These are phyloP conservation scores for Argopecten irradians DNA, from an alignment of 1,140 invertebrate genomes.

Conservation along the genomic window DNA sequence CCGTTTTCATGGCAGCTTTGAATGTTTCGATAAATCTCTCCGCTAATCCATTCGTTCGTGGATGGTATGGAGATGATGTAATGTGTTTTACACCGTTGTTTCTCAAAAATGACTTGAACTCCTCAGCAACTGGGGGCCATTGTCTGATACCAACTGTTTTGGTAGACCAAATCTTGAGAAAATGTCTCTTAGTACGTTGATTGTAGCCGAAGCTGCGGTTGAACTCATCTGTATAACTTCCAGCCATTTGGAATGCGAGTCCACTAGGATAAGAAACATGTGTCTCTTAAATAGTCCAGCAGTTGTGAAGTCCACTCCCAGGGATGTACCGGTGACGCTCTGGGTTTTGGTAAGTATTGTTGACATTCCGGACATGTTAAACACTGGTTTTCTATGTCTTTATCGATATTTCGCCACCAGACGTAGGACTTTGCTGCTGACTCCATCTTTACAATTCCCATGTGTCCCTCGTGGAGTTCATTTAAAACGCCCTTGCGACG, in stretches of 20 bases:
- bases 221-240: constrained; percentile 75
- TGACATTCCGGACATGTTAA: constrained; percentile 58
- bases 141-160: constrained; percentile 46
- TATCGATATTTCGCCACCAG: constrained; percentile 78
- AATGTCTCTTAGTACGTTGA: constrained; percentile 34
- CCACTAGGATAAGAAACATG: constrained; percentile 76
- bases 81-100: too few species aligned
- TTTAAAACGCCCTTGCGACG: too few species aligned
- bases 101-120: too few species aligned
- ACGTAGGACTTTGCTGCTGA: constrained; percentile 77
- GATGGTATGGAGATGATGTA: too few species aligned
- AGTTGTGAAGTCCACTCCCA: constrained; percentile 69
- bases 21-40: too few species aligned
- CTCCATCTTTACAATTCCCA: constrained; percentile 79
- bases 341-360: constrained; percentile 55
- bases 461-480: constrained; percentile 77
- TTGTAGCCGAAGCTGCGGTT: constrained; percentile 39
- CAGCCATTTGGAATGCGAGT: constrained; percentile 77
- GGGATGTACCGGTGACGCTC: constrained; percentile 50
- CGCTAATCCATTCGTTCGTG: too few species aligned
- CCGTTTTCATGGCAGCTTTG: too few species aligned
- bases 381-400: constrained; percentile 68
- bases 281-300: constrained; percentile 64
- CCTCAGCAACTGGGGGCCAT: too few species aligned
- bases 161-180: constrained; percentile 53